A percentile compares a stretch with the other conserved stretches of the same genome.
Evolutionary conservation across 2,113 vertebrate species (phyloP).

Genomic region (Antigone vipio): DNA sequence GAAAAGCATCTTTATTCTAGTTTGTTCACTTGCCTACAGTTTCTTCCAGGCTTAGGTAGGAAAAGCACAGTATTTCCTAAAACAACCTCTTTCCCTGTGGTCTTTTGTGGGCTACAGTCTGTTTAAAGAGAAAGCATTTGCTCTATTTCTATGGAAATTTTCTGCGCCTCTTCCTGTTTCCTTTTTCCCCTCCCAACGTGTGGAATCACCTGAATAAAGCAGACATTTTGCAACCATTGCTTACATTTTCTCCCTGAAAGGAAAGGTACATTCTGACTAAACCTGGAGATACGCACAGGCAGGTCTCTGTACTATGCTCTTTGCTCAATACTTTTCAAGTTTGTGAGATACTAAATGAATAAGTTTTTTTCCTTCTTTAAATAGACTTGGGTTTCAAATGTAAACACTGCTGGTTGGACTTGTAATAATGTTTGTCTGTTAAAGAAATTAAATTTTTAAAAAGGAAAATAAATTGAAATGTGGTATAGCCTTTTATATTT

Average conservation of each 20-base stretch:
- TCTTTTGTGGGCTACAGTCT: not conserved
- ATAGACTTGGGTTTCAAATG: not conserved
- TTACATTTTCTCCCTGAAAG: not conserved
- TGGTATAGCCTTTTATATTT: not conserved
- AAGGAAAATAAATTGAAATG: not conserved
- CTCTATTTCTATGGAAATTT: not conserved
- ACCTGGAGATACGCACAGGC: not conserved
- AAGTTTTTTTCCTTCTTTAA: not conserved
- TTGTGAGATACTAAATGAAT: not conserved
- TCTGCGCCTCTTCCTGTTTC: not conserved
- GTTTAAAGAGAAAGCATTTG: not conserved
- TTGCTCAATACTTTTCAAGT: not conserved
- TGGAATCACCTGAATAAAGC: not conserved
- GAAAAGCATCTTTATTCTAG: not conserved
- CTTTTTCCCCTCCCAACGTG: not conserved
- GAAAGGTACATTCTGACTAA: not conserved
- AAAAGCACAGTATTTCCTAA: not conserved
- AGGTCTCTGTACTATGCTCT: not conserved
- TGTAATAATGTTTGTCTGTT: not conserved
- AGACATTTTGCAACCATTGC: not conserved
- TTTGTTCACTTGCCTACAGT: not conserved
- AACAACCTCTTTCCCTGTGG: not conserved
- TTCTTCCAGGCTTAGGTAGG: not conserved
- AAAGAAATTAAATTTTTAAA: not conserved
- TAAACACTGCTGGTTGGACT: not conserved